Evolutionary conservation across 1,140 invertebrate species (phyloP), one percentile per base, ranked within the genome.

Genomic region (Drosophila arizonae): DNA sequence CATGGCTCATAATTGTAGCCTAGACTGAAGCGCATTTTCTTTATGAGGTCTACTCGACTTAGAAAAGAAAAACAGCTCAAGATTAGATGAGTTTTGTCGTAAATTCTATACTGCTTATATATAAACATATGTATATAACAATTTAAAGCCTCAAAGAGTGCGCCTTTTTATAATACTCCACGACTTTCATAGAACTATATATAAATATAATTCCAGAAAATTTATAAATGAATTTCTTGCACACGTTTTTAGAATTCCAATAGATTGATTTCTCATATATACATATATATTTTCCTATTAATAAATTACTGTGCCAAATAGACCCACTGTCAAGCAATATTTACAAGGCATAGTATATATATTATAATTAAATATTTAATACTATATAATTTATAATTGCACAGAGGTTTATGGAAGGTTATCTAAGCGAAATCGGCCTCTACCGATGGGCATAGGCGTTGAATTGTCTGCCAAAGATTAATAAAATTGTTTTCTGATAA

Each of bases 401-500:
- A 36, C 17, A n/a, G 15, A 24, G 46, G 21, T 15, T 62, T 36
- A 26, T 24, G 4, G 17, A 62, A 62, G 60, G 60, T 50, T 62
- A 33, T 61, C 15, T 48, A 48, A 13, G n/a, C 10, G 6, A 28
- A 45, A 58, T 28, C 46, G 43, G 10, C 33, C 15, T 15, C 4
- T 11, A 30, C 10, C 43, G 17, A 24, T n/a, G 28, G 13, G 52
- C 26, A 36, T 48, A 24, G 36, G 30, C 36, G n/a, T 28, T 28
- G 13, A 64, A 39, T 11, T 45, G 41, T 50, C 45, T 36, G 21
- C 60, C 55, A 46, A 21, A 45, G 39, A 54, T 67, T 58, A 28
- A 21, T n/a, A 33, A n/a, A n/a, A 26, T 26, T 21, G 21, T 39
- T 15, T 33, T n/a, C n/a, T 41, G 64, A 72, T 72, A 67, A 60